Evolutionary conservation across 2,113 vertebrate genomes (phyloP), one percentile per base, ranked within the genome.

Genomic region (Origma solitaria): DNA sequence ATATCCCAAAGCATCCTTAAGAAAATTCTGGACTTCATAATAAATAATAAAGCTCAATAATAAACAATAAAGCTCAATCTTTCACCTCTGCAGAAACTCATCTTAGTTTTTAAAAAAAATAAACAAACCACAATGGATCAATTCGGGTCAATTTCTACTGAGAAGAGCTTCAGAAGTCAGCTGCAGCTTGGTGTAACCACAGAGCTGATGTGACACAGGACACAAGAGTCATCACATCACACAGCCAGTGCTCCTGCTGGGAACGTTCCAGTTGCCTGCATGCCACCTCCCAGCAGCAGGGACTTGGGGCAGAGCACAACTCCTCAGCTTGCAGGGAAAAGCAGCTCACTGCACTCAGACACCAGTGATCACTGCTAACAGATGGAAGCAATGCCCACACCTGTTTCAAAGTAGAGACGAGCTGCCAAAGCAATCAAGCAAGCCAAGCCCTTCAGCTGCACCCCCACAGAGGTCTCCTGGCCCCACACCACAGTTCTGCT

Each of bases 201-300:
- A 77, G n/a, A 82, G 16, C 11, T 33, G 47, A 49, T 10, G 17
- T 25, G 28, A 58, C 31, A n/a, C 73, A 56, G 47, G 61, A 71
- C 54, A 50, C 25, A 30, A 57, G 42, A 73, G 51, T n/a, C 47
- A 84, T 51, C 54, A 17, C 1, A 0, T 49, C 30, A 23, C 25
- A 27, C 6, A 5, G 60, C 61, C n/a, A 61, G 2, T 6, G 22
- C 6, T 60, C 21, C 38, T 2, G 19, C 27, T 1, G 0, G 15
- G 44, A 49, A 82, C n/a, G 37, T 64, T 76, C 17, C 21, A 42
- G 33, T 10, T 37, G 35, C 58, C 58, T 57, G 75, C 19, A 3
- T 7, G 31, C 28, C 51, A 37, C 10, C 49, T 68, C 53, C 49
- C 3, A 2, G 69, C 40, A 65, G 68, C 7, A 4, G 10, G 30